These are phyloP conservation scores for Augochlora pura DNA, from an alignment of 1,140 invertebrate species.

Conservation along the genomic window DNA sequence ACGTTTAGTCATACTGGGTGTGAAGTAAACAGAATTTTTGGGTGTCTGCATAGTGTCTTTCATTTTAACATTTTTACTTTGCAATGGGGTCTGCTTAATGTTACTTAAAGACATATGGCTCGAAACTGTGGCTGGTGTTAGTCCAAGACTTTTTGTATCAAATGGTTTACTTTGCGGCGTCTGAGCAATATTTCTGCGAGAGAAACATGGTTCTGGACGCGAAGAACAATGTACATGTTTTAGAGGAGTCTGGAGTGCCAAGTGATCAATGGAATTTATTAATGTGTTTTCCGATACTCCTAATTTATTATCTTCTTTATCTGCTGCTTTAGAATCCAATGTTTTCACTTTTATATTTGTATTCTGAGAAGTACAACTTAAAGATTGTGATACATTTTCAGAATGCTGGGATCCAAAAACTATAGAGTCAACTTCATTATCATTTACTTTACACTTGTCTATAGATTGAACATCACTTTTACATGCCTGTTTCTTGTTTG, in stretches of 20 bases:
- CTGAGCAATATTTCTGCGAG: slow-evolving; percentile 72
- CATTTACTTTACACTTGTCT: background rate
- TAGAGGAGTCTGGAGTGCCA: slow-evolving; percentile 68
- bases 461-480: background rate
- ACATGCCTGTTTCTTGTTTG: background rate
- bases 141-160: slow-evolving; percentile 47
- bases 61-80: slow-evolving; percentile 39
- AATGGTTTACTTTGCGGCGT: slow-evolving; percentile 68
- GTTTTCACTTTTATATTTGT: slow-evolving; percentile 3
- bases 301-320: slow-evolving; percentile 11
- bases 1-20: slow-evolving; percentile 46
- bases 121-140: slow-evolving; percentile 70
- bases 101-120: slow-evolving; percentile 63
- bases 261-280: slow-evolving; percentile 20
- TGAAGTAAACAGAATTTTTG: slow-evolving; percentile 52
- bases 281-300: slow-evolving; percentile 7
- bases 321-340: slow-evolving; percentile 4
- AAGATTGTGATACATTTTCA: background rate
- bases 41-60: slow-evolving; percentile 57
- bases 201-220: slow-evolving; percentile 67
- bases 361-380: background rate
- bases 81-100: slow-evolving; percentile 64
- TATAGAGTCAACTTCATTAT: background rate
- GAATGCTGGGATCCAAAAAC: background rate
- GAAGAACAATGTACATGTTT: slow-evolving; percentile 61